Evolutionary conservation across 2,797 vertebrate species (phyloP), one percentile per base, ranked within the genome.

Genomic region (Smutsia gigantea): DNA sequence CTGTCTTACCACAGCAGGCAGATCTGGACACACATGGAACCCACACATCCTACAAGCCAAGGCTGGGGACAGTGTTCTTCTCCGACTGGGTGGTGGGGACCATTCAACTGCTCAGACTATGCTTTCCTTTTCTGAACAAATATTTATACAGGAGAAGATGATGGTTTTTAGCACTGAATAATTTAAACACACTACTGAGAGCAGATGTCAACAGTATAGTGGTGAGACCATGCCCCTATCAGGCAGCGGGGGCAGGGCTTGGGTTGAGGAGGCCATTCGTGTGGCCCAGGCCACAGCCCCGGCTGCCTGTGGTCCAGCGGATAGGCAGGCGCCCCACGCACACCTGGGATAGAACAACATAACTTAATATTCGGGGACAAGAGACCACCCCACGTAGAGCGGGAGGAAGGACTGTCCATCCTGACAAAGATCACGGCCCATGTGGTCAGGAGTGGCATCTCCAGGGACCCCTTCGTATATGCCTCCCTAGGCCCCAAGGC

Each of bases 121-220:
- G 7, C 55, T 86, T 53, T 79, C 39, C 42, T 86, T 86, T 97
- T 94, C 92, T 95, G 19, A 93, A 92, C 64, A 77, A 57, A 97
- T 91, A 87, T 75, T 68, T 4, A 53, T 23, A 87, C 46, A 66
- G 69, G 78, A 96, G 78, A 96, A 87, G 87, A 97, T 64, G 27
- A 72, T 10, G 34, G 95, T 93, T 94, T 95, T 97, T 42, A 92
- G 86, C 96, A 93, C 1, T 96, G 96, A 96, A 75, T 96, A 95
- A 39, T 89, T 98, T 96, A 97, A 4, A 34, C 55, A 92, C 39
- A 66, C 78, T 85, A 91, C 93, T 95, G 97, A 92, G 95, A 96
- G 83, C 9, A 72, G 95, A 93, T 9, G 34, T 86, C 98, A 97
- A 92, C 96, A 97, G 97, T 86, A 8, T 64, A 51, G 72, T 29